Conservation (phyloP, 2,797 vertebrate species). For the Megaceryle alcyon region DNA sequence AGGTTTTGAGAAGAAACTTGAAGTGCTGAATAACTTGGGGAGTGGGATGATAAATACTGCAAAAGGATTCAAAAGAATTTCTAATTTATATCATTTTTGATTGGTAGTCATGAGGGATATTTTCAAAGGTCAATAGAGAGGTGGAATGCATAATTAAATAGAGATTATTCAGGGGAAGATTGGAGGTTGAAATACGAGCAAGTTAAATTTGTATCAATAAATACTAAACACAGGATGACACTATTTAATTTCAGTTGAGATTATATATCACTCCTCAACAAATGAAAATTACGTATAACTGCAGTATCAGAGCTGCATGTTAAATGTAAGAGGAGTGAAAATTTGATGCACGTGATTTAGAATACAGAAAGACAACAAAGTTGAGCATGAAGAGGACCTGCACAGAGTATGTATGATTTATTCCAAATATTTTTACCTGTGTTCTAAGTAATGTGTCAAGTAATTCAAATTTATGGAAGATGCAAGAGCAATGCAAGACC, state of each 20-base stretch:
- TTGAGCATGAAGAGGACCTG: not conserved
- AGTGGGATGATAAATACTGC: constrained; percentile 31
- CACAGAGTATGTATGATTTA: not conserved
- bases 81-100: constrained; percentile 55
- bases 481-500: not conserved
- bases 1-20: not conserved
- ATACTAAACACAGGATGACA: constrained; percentile 64
- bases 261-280: constrained; percentile 58
- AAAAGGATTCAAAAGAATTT: constrained; percentile 34
- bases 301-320: constrained; percentile 41
- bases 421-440: not conserved
- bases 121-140: constrained; percentile 70
- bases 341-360: constrained; percentile 44
- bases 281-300: constrained; percentile 68
- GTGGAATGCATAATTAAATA: constrained; percentile 72
- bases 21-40: constrained; percentile 17
- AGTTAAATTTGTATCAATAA: constrained; percentile 71
- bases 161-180: constrained; percentile 49
- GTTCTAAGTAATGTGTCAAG: not conserved
- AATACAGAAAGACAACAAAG: constrained; percentile 23
- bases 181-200: constrained; percentile 64
- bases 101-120: constrained; percentile 55
- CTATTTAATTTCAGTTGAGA: constrained; percentile 61
- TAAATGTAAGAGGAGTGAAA: constrained; percentile 19
- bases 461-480: not conserved